Evolutionary conservation across 2,797 vertebrate genomes (phyloP).

Genomic region (Uromys caudimaculatus): DNA sequence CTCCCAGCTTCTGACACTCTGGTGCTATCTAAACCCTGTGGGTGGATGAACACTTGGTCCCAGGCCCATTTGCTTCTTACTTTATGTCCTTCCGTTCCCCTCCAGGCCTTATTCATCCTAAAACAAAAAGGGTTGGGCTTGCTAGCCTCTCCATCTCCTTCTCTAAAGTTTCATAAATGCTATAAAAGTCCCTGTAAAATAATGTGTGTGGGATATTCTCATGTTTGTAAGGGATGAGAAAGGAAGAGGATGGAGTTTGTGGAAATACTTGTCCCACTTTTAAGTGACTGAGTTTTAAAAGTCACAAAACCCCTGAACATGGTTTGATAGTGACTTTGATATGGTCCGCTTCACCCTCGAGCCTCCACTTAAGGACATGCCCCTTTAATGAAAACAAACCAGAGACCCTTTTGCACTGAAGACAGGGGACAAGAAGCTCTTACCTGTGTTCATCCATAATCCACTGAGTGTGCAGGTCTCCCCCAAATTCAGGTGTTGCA

Average conservation of each 20-base stretch:
- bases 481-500: too few relatives aligned
- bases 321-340: neutral
- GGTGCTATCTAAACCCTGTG: too few relatives aligned
- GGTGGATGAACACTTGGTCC: neutral
- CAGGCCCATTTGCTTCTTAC: neutral
- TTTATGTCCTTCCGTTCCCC: neutral
- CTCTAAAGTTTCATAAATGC: conserved; percentile 33
- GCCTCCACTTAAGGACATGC: neutral
- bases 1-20: neutral
- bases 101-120: neutral
- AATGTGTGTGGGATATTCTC: neutral
- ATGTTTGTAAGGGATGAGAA: conserved; percentile 8
- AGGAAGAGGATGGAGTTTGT: neutral
- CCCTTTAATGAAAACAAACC: neutral
- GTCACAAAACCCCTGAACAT: neutral
- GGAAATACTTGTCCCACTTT: conserved; percentile 23
- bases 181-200: conserved; percentile 40
- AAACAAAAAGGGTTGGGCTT: neutral
- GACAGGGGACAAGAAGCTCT: neutral
- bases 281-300: conserved; percentile 35
- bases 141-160: conserved; percentile 15
- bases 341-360: neutral
- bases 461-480: neutral
- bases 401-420: neutral
- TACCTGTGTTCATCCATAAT: neutral